These are phyloP conservation scores for Turritopsis rubra DNA, from an alignment of 30 jellyfish, hydroid and myxozoan species.

Conservation along the genomic window DNA sequence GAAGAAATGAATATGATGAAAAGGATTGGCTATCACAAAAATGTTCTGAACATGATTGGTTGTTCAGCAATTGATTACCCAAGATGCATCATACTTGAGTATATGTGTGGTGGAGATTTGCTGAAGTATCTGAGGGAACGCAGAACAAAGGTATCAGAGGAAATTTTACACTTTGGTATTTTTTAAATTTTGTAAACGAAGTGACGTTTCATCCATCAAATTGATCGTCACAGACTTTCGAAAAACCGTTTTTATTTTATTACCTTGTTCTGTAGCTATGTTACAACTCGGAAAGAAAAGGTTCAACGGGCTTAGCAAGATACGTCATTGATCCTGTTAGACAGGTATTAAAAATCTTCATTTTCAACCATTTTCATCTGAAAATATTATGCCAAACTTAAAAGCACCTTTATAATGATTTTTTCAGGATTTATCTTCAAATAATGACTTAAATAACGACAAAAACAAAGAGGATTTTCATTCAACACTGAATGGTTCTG, in stretches of 20 bases:
- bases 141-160: conserved; percentile 58
- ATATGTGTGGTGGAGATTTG: conserved; percentile 80
- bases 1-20: conserved; percentile 88
- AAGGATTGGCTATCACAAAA: conserved; percentile 84
- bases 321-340: background rate
- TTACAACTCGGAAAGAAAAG: background rate
- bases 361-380: background rate
- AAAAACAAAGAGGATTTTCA: background rate
- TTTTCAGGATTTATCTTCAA: background rate
- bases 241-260: background rate
- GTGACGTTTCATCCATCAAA: background rate
- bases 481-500: background rate
- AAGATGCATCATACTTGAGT: conserved; percentile 75
- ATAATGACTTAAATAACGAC: background rate
- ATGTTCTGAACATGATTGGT: conserved; percentile 76
- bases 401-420: background rate
- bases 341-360: background rate
- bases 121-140: conserved; percentile 60
- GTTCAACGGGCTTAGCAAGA: background rate
- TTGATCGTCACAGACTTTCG: too few species aligned
- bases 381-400: background rate
- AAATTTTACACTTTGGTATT: background rate
- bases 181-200: background rate
- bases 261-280: background rate
- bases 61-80: conserved; percentile 66